Conservation (phyloP, 2,797 vertebrate species). For the Malurus leucopterus region DNA sequence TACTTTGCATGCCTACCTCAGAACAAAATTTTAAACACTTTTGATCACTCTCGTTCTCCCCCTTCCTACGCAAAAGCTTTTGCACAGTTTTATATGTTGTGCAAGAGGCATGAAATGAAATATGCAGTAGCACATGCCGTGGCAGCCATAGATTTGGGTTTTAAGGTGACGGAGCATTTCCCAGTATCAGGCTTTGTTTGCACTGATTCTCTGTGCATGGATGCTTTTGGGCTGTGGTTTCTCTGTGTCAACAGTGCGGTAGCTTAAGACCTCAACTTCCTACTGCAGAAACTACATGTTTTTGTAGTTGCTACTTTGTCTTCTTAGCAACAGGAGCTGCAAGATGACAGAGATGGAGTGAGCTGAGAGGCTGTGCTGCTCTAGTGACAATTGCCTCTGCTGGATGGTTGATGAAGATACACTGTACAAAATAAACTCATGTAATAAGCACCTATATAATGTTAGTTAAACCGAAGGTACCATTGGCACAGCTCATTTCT, state of each 20-base stretch:
- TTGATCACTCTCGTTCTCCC: neutral
- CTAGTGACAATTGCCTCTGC: neutral
- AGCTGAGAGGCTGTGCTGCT: neutral
- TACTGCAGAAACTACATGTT: neutral
- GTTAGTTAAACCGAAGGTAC: neutral
- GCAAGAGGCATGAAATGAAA: neutral
- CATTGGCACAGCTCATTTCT: neutral
- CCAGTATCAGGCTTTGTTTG: neutral
- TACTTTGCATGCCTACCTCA: neutral
- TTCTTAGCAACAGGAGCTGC: neutral
- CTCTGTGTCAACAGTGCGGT: neutral
- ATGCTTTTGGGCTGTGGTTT: constrained; percentile 15
- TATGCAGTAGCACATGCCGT: too few species aligned
- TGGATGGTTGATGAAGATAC: neutral
- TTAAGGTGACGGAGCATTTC: neutral
- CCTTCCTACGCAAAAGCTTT: neutral
- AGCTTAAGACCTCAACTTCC: constrained; percentile 18
- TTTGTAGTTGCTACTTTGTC: neutral
- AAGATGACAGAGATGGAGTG: neutral
- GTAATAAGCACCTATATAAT: neutral
- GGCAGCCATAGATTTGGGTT: neutral
- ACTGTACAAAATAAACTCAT: neutral
- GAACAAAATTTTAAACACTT: neutral
- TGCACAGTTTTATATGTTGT: neutral
- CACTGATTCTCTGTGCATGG: neutral